Percentiles rank a stretch among this genome's conserved stretches.
Conservation (phyloP, 2,113 vertebrate genomes). For the Nycticorax nycticorax region DNA sequence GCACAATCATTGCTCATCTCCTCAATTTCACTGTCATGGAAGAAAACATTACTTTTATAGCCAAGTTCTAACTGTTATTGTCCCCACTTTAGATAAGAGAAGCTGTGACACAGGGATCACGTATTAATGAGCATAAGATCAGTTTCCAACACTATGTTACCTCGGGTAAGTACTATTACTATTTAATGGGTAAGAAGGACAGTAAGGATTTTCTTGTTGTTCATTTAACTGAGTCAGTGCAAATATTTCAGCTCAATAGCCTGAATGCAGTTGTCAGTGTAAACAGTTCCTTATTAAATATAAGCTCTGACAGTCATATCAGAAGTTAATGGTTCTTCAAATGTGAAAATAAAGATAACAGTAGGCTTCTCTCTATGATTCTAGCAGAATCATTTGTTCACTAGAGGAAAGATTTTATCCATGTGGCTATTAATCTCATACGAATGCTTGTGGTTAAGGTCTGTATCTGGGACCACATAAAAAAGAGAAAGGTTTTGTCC, state of each 20-base stretch:
- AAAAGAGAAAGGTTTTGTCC: background rate
- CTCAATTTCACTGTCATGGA: background rate
- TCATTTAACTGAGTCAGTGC: background rate
- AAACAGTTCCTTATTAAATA: conserved; percentile 30
- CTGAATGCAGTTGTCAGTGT: background rate
- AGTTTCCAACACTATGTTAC: background rate
- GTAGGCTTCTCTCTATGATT: background rate
- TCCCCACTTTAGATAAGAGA: background rate
- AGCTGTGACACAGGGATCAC: background rate
- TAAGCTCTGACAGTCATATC: background rate
- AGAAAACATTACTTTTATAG: background rate
- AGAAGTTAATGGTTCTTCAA: conserved; percentile 34
- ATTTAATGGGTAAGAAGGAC: background rate
- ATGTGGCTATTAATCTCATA: background rate
- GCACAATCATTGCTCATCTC: background rate
- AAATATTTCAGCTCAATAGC: background rate
- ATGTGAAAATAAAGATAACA: conserved; percentile 14
- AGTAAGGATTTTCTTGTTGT: background rate
- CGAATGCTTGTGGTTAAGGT: background rate
- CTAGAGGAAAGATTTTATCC: background rate
- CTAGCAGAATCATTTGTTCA: background rate
- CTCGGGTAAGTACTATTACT: background rate
- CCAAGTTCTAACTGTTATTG: background rate
- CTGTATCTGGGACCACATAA: background rate
- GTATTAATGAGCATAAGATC: background rate